These are phyloP conservation scores for Philopotamus ludificatus DNA, from an alignment of 1,140 invertebrate species.

Conservation along the genomic window DNA sequence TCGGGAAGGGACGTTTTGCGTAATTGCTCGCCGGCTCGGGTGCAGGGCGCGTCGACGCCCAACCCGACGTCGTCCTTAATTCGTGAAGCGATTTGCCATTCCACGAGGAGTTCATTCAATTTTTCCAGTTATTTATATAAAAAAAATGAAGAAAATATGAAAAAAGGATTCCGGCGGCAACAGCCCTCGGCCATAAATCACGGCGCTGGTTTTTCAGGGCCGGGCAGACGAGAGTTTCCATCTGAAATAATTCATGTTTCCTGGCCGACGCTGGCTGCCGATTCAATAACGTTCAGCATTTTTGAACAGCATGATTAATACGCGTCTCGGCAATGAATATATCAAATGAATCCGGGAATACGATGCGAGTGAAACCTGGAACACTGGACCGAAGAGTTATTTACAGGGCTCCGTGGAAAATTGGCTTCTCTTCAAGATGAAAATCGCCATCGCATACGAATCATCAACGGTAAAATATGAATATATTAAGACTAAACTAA, in stretches of 20 bases:
- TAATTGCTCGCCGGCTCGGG: no score
- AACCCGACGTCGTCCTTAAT: not conserved
- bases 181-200: conserved; percentile 7
- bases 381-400: no score
- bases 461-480: no score
- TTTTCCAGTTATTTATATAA: conserved; percentile 4
- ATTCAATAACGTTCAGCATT: conserved; percentile 5
- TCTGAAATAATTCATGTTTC: conserved; percentile 32
- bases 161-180: not conserved
- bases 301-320: not conserved
- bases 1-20: no score
- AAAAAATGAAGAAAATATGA: conserved; percentile 1
- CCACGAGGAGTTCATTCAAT: not conserved
- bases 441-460: no score
- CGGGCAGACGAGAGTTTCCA: conserved; percentile 2
- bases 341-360: not conserved
- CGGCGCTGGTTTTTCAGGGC: not conserved
- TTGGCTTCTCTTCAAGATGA: no score
- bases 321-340: not conserved
- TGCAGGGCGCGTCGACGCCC: no score
- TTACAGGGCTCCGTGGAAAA: no score
- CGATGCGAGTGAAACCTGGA: no score
- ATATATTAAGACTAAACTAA: no score
- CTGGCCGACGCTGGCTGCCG: conserved; percentile 7
- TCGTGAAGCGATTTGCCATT: not conserved